Evolutionary conservation across 2,797 vertebrate genomes (phyloP), one percentile per base, ranked within the genome.

Genomic region (Alfaro cultratus): DNA sequence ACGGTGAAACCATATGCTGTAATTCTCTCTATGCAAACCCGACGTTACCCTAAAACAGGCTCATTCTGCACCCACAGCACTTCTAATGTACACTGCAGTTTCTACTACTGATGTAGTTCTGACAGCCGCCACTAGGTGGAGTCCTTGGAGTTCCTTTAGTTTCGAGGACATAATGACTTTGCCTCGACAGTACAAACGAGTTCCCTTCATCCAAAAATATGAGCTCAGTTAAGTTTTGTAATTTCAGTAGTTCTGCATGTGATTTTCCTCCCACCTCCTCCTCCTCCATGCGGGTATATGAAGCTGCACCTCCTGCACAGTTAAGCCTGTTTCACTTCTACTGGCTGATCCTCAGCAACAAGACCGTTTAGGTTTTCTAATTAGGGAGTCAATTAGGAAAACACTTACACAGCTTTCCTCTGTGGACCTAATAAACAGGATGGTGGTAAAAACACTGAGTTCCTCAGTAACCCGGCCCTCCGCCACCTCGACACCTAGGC

Each of bases 391-490:
- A 94, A 95, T 94, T 51, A 93, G 94, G 36, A 94, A 94, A 94
- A 89, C 91, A 89, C 89, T 89, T 46, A 78, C 92, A 84, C 90
- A 80, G 87, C 83, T 84, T 95, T 92, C 92, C 93, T 93, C 93
- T 94, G 89, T 94, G 93, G 93, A 94, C 94, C 95, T 92, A 91
- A 93, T 92, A 95, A 94, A 93, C 94, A 93, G 85, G 85, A 86
- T 80, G 77, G 92, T 94, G 92, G 94, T 95, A 95, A 95, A 94
- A 92, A 21, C 82, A 86, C 79, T 86, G 86, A 91, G 70, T 86
- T 89, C 85, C 78, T 75, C 82, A 81, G 83, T 82, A 80, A 79
- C 16, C 73, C 88, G 86, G 78, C 76, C 86, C 77, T 78, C 76
- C n/a, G 82, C 34, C 72, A 16, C 78, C 67, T 68, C 45, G 12